Evolutionary conservation across 1,140 invertebrate species (phyloP), one percentile per base, ranked within the genome.

Genomic region (Aphidius gifuensis): DNA sequence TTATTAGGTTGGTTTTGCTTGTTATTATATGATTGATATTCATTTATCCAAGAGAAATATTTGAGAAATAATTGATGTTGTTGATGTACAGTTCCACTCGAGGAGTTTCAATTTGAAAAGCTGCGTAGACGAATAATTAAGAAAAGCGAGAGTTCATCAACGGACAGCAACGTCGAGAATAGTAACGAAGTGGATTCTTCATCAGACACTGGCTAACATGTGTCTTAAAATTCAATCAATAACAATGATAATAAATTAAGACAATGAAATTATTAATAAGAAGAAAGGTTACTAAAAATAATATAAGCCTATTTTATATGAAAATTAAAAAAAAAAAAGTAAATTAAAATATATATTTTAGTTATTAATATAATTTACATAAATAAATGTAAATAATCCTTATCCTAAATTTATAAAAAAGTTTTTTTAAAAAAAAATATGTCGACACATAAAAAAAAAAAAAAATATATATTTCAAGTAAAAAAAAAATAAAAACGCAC

Each of bases 91-190:
- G 78, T 77, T 74, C 75, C 77, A 66, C 73, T 74, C 68, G 74
- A 80, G 71, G 75, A 78, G 71, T 75, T 77, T 78, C 74, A 78
- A 67, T 78, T 79, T 65, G 73, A 70, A 48, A 78, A 79, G 70
- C 69, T 79, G 67, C 73, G 74, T 63, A 74, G 76, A 69, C 75
- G 75, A 66, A 69, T 69, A 68, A 74, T 80, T 67, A 82, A 80
- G 69, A 80, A 80, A 72, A 77, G 76, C 67, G 77, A 82, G 72
- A 82, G 80, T 71, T 84, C 81, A 58, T 83, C 82, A 40, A 82
- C 80, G 61, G 81, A 83, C 63, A 82, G 76, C 73, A 79, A 78
- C 72, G 82, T 82, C 72, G 80, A 80, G 61, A 81, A 81, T 61
- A 82, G 75, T 73, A 80, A 80, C 66, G 77, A 74, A 59, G 82